These are phyloP conservation scores for Dermochelys coriacea DNA, from an alignment of 2,797 vertebrate genomes.

Conservation along the genomic window DNA sequence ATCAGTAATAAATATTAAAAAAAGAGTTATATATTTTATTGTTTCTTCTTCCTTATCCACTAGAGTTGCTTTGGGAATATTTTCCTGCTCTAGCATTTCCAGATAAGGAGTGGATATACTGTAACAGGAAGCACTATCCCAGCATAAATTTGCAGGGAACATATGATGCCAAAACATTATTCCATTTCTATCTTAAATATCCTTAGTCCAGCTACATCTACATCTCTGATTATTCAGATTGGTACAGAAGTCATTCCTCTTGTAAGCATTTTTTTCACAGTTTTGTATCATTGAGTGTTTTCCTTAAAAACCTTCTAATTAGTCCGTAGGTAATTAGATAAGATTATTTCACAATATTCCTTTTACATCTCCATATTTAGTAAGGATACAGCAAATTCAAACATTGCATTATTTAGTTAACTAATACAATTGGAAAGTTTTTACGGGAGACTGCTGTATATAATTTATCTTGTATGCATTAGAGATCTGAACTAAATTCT, in stretches of 20 bases:
- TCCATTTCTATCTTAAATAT: constrained; percentile 46
- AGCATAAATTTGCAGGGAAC: constrained; percentile 49
- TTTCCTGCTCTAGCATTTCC: constrained; percentile 53
- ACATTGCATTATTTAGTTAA: background rate
- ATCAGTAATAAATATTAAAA: constrained; percentile 43
- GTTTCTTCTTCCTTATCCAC: background rate
- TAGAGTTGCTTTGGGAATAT: constrained; percentile 29
- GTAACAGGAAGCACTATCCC: constrained; percentile 54
- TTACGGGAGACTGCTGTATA: background rate
- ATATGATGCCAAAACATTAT: constrained; percentile 48
- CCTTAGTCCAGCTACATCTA: background rate
- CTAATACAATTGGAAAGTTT: background rate
- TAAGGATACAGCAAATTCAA: background rate
- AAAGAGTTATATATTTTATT: constrained; percentile 18
- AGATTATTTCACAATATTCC: background rate
- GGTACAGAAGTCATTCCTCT: constrained; percentile 8
- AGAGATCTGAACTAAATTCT: background rate
- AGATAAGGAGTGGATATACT: constrained; percentile 69
- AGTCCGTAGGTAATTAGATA: background rate
- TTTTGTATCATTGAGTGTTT: background rate
- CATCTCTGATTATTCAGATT: constrained; percentile 23
- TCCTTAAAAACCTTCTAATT: background rate
- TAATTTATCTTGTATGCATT: background rate
- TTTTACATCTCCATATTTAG: background rate
- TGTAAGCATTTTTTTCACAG: background rate